Conservation (phyloP, 2,113 vertebrate species). For the Perognathus longimembris region DNA sequence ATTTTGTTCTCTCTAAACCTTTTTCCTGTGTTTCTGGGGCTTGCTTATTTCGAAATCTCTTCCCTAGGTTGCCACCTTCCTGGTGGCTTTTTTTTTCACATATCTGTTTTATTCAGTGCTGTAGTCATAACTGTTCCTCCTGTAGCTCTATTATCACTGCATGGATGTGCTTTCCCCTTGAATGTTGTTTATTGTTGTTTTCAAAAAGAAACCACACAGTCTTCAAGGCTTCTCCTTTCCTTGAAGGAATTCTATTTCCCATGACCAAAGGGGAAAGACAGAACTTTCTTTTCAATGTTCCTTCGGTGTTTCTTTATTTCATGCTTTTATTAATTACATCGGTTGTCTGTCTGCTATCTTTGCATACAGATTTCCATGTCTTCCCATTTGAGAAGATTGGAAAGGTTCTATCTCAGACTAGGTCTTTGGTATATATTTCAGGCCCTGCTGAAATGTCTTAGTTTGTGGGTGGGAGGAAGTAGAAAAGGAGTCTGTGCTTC, state of each 20-base stretch:
- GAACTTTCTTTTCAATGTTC: neutral
- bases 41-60: neutral
- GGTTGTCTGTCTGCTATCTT: neutral
- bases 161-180: neutral
- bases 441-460: neutral
- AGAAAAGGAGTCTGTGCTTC: neutral
- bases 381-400: neutral
- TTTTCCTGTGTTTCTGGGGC: constrained; percentile 15
- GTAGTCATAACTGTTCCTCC: neutral
- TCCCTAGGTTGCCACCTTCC: neutral
- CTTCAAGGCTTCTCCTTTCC: neutral
- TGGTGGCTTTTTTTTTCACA: constrained; percentile 6
- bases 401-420: neutral
- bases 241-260: constrained; percentile 25
- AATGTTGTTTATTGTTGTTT: constrained; percentile 6
- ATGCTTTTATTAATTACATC: neutral
- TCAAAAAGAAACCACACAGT: neutral
- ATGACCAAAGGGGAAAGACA: neutral
- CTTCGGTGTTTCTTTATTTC: neutral
- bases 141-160: neutral
- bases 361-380: neutral
- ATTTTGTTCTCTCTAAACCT: neutral
- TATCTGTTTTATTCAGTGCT: too few species aligned
- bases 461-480: neutral
- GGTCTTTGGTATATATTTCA: neutral